These are phyloP conservation scores for Hippasteria phrygiana DNA, from an alignment of 53 echinoderm and acorn worm species.

Conservation along the genomic window DNA sequence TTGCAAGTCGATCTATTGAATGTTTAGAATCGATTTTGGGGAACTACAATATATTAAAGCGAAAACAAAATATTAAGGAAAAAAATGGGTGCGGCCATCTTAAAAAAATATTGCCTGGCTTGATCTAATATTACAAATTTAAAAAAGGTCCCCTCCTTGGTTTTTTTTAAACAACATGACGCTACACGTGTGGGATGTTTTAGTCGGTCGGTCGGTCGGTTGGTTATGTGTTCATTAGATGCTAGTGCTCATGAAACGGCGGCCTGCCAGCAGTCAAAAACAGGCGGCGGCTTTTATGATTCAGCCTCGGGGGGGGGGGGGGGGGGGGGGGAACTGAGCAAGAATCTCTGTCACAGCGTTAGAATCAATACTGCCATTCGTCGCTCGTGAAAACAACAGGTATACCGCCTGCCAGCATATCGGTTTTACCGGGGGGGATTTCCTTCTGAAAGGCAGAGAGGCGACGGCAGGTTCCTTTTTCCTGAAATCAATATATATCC, in stretches of 20 bases:
- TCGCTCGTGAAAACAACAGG: not conserved
- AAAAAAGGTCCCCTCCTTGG: too few species aligned
- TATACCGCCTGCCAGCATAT: not conserved
- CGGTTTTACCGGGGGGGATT: not conserved
- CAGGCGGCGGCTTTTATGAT: not conserved
- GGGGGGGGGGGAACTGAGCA: not conserved
- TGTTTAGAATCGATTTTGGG: too few species aligned
- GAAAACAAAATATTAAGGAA: too few species aligned
- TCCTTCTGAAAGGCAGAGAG: not conserved
- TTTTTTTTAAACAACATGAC: too few species aligned
- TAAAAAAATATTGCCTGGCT: too few species aligned
- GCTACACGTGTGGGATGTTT: too few species aligned
- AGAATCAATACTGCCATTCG: not conserved
- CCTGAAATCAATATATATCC: not conserved
- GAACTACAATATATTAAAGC: too few species aligned
- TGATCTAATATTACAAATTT: too few species aligned
- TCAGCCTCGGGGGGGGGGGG: not conserved
- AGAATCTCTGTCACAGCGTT: too few species aligned
- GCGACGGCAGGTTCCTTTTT: not conserved
- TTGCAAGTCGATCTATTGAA: too few species aligned
- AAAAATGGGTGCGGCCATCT: too few species aligned
- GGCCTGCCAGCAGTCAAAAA: not conserved
- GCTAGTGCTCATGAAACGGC: constrained; percentile 1
- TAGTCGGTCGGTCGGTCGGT: not conserved
- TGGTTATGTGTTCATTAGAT: too few species aligned